Evolutionary conservation across 30 jellyfish, hydroid and myxozoan genomes (phyloP), one percentile per base, ranked within the genome.

Genomic region (Rhopilema esculentum): DNA sequence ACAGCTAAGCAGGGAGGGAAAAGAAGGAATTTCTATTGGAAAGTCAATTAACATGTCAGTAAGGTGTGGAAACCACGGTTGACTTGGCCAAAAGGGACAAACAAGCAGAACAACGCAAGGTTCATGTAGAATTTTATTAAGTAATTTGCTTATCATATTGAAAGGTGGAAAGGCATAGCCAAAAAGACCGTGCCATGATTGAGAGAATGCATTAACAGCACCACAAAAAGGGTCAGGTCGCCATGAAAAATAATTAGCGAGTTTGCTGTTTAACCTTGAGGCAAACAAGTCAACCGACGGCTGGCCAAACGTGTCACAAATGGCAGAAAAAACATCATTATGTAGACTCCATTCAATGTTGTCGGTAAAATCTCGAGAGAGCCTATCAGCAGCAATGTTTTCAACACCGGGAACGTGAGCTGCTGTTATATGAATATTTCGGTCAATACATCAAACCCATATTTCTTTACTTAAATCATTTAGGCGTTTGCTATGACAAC

Each of bases 91-190:
- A 32, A 20, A 27, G 1, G 89, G 94, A 28, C 32, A 15, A 62
- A 75, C 66, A 23, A 74, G 26, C 6, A 85, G 24, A 32, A 85
- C 49, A 9, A 29, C 26, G 22, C 77, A 61, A 16, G 70, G 16
- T 25, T 57, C 51, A 1, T 85, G 51, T 17, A 1, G 0, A 8
- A 85, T 29, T 27, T 85, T 85, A 49, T 61, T 17, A 8, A 85
- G 27, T 2, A 77, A 32, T 49, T 64, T 51, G 78, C 88, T 67
- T 9, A 85, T 61, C 51, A 50, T 48, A 19, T 75, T 73, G 83
- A 85, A 85, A 27, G 94, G 94, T 20, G 94, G 89, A 49, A 85
- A 85, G 19, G 88, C 94, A 75, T 75, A 61, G 27, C 77, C 87
- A 70, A 30, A 85, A 30, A 72, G 30, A 17, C 48, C 17, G 19